Conservation (phyloP, 1,140 invertebrate genomes). For the Bactericera cockerelli region DNA sequence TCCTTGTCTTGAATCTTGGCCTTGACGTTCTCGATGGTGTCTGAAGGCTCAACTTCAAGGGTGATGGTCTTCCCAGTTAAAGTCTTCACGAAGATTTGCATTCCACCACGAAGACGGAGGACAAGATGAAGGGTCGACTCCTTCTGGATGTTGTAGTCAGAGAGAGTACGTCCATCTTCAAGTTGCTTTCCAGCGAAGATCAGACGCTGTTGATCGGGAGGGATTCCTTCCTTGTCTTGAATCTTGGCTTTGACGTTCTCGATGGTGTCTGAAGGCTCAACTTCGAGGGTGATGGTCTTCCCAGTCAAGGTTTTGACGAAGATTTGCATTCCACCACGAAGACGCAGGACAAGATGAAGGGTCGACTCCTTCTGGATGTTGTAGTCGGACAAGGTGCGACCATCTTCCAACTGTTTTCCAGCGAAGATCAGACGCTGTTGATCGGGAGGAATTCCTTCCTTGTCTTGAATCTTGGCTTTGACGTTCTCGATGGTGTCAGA, state of each 20-base stretch:
- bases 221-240: conserved; percentile 54
- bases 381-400: conserved; percentile 45
- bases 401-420: conserved; percentile 53
- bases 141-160: conserved; percentile 67
- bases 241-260: conserved; percentile 70
- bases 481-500: conserved; percentile 60
- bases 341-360: conserved; percentile 48
- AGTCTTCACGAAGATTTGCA: conserved; percentile 57
- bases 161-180: conserved; percentile 27
- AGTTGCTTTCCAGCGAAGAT: conserved; percentile 43
- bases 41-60: conserved; percentile 53
- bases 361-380: conserved; percentile 51
- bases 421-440: conserved; percentile 46
- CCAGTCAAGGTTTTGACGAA: conserved; percentile 68
- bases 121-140: conserved; percentile 66
- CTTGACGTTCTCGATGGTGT: conserved; percentile 65
- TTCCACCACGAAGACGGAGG: conserved; percentile 47
- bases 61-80: conserved; percentile 58
- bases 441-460: conserved; percentile 46
- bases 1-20: conserved; percentile 58
- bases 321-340: conserved; percentile 67
- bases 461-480: conserved; percentile 59
- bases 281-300: conserved; percentile 68
- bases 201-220: conserved; percentile 37
- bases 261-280: conserved; percentile 58